Conservation (phyloP, 2,888 invertebrate genomes). For the Uloborus plumipes region DNA sequence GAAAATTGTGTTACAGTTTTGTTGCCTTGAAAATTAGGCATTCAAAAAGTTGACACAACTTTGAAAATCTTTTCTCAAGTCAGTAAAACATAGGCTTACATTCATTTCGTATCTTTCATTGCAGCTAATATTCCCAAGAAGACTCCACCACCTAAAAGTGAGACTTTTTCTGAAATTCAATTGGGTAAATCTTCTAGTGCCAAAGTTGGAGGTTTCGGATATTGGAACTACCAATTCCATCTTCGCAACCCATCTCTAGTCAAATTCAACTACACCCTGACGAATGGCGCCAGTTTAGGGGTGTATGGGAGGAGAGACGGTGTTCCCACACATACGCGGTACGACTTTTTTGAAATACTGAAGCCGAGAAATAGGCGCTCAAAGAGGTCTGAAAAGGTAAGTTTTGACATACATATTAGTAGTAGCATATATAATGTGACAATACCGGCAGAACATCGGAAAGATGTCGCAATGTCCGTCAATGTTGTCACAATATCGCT, state of each 20-base stretch:
- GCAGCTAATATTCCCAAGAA: slow-evolving; percentile 71
- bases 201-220: slow-evolving; percentile 89
- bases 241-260: slow-evolving; percentile 75
- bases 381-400: slow-evolving; percentile 56
- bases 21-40: too few relatives aligned
- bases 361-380: slow-evolving; percentile 65
- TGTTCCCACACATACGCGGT: slow-evolving; percentile 69
- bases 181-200: slow-evolving; percentile 85
- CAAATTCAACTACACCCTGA: slow-evolving; percentile 85
- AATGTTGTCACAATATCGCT: too few relatives aligned
- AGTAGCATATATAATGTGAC: too few relatives aligned
- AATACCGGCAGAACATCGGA: too few relatives aligned
- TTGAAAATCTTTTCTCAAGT: not conserved
- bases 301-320: slow-evolving; percentile 69
- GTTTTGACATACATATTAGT: not conserved
- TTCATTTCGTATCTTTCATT: not conserved
- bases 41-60: not conserved
- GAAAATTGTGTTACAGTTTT: too few relatives aligned
- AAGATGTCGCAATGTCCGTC: too few relatives aligned
- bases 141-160: slow-evolving; percentile 86
- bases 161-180: slow-evolving; percentile 72
- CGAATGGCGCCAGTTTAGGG: slow-evolving; percentile 71
- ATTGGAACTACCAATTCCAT: slow-evolving; percentile 93
- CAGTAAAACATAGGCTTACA: not conserved
- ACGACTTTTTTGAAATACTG: slow-evolving; percentile 69